Percentiles rank a stretch among this genome's conserved stretches.
These are phyloP conservation scores for Tipula vernalis DNA, from an alignment of 2,888 invertebrate genomes.

Conservation along the genomic window DNA sequence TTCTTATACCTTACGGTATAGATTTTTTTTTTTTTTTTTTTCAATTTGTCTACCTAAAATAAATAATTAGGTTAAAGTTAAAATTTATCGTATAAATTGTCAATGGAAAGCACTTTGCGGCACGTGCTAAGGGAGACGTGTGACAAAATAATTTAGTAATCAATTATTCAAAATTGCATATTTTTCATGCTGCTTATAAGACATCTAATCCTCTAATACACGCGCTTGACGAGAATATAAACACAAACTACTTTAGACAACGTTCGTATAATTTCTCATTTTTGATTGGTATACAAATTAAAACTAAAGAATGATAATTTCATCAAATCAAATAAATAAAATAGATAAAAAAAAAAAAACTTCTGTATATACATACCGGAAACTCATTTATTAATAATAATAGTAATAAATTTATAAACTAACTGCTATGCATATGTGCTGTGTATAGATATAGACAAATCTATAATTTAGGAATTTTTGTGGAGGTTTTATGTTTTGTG, in stretches of 20 bases:
- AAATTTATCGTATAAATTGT: too few species aligned
- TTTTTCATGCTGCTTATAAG: neutral
- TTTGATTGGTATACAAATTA: neutral
- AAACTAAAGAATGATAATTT: neutral
- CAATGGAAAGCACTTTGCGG: too few species aligned
- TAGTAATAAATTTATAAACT: neutral
- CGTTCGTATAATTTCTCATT: neutral
- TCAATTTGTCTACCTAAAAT: too few species aligned
- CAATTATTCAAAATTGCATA: too few species aligned
- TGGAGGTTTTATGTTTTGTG: neutral
- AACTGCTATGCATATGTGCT: neutral
- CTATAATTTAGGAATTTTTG: slow-evolving; percentile 4
- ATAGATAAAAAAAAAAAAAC: neutral
- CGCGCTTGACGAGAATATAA: neutral
- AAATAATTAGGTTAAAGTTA: too few species aligned
- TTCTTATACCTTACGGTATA: too few species aligned
- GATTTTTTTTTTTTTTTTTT: too few species aligned
- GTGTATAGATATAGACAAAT: neutral
- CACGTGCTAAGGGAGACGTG: too few species aligned
- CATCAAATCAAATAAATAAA: neutral
- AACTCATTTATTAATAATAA: neutral
- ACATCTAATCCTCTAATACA: neutral
- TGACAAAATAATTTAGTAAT: too few species aligned
- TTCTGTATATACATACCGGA: neutral
- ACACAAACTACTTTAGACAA: neutral